Percentiles rank a stretch among this genome's conserved stretches.
These are phyloP conservation scores for Sphenodon punctatus DNA, from an alignment of 2,797 vertebrate genomes.

Conservation along the genomic window DNA sequence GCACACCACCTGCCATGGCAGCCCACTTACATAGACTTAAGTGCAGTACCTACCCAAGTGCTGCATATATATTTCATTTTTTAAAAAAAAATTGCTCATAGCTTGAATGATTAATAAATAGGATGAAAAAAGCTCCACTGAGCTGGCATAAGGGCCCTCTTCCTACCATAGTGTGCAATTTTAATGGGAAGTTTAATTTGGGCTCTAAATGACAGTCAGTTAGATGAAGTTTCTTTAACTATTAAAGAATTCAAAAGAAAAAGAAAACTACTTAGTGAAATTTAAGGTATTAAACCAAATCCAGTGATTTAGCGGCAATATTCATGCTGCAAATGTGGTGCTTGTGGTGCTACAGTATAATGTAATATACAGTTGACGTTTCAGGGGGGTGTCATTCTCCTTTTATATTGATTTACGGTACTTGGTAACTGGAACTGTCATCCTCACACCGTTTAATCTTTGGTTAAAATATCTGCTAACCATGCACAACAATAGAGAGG, in stretches of 20 bases:
- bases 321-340: no score
- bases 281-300: not conserved
- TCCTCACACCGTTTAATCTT: not conserved
- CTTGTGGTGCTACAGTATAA: no score
- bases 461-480: not conserved
- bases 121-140: conserved; percentile 17
- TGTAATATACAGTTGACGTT: no score
- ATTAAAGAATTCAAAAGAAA: not conserved
- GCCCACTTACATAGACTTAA: conserved; percentile 13
- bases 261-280: not conserved
- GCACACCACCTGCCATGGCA: not conserved
- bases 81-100: conserved; percentile 10
- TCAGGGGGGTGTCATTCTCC: not conserved
- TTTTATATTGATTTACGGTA: not conserved
- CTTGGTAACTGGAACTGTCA: not conserved
- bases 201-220: conserved; percentile 24
- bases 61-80: conserved; percentile 17
- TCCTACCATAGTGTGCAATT: not conserved
- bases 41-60: conserved; percentile 8
- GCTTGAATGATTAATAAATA: conserved; percentile 27
- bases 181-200: conserved; percentile 32
- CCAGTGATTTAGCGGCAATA: not conserved
- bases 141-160: conserved; percentile 32
- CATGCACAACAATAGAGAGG: no score
- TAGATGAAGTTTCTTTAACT: conserved; percentile 20